These are phyloP conservation scores for Saccopteryx leptura DNA, from an alignment of 2,113 vertebrate genomes.

Conservation along the genomic window DNA sequence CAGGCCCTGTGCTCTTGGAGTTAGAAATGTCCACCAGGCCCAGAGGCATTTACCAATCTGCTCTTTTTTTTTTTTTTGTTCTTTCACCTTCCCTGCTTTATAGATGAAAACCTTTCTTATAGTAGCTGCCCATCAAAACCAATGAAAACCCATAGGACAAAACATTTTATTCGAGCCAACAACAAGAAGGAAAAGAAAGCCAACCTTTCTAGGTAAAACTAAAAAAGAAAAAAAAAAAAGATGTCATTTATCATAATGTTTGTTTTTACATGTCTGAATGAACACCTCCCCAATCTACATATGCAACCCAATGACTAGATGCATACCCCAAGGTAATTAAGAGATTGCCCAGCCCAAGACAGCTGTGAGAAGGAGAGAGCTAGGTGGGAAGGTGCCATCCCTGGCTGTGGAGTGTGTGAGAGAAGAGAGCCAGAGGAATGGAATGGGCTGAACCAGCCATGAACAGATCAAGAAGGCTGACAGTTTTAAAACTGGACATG, in stretches of 20 bases:
- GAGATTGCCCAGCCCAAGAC: background rate
- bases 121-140: background rate
- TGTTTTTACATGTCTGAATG: constrained; percentile 43
- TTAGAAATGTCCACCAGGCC: background rate
- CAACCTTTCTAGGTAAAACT: constrained; percentile 27
- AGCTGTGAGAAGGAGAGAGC: background rate
- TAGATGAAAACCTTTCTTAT: background rate
- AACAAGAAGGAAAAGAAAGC: background rate
- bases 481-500: background rate
- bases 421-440: constrained; percentile 53
- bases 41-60: background rate
- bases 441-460: background rate
- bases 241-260: background rate
- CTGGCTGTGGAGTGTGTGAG: background rate
- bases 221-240: background rate
- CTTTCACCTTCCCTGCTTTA: background rate
- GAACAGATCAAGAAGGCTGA: background rate
- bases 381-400: background rate
- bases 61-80: background rate
- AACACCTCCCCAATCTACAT: background rate
- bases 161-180: constrained; percentile 29
- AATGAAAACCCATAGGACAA: background rate
- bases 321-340: background rate
- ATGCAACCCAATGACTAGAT: background rate
- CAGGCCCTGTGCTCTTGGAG: background rate